Evolutionary conservation across 2,113 vertebrate species (phyloP).

Genomic region (Equus quagga): DNA sequence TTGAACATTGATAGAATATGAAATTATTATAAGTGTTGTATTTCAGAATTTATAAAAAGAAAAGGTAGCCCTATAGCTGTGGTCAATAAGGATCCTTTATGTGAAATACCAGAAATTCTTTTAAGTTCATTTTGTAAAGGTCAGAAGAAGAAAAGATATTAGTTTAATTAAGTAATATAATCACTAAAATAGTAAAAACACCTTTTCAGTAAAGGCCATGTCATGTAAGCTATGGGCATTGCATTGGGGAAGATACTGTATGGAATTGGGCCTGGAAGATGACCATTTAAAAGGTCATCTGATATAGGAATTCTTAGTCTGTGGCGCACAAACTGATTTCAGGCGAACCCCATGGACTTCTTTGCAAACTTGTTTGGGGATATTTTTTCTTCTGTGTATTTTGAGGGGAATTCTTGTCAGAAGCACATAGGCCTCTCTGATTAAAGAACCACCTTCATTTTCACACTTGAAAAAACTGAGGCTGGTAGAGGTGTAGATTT

Average conservation of each 20-base stretch:
- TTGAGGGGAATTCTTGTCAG: background rate
- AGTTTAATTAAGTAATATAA: background rate
- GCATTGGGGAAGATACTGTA: background rate
- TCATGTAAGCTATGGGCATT: background rate
- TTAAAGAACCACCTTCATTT: background rate
- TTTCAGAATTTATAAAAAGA: slow-evolving; percentile 33
- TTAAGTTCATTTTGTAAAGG: slow-evolving; percentile 15
- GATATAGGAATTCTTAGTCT: background rate
- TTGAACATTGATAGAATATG: slow-evolving; percentile 5
- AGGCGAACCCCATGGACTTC: background rate
- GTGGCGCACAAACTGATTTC: background rate
- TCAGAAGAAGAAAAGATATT: background rate
- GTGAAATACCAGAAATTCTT: background rate
- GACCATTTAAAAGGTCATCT: background rate
- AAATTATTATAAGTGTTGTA: background rate
- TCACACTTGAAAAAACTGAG: slow-evolving; percentile 4
- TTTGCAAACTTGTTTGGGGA: background rate
- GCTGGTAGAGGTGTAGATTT: background rate
- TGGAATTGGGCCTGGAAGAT: background rate
- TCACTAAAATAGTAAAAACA: background rate
- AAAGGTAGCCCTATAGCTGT: background rate
- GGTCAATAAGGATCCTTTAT: background rate
- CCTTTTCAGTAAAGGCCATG: background rate
- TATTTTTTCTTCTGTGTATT: background rate
- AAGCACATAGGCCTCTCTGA: background rate